Conservation (phyloP, 2,113 vertebrate species). For the Campylomormyrus tamandua region DNA sequence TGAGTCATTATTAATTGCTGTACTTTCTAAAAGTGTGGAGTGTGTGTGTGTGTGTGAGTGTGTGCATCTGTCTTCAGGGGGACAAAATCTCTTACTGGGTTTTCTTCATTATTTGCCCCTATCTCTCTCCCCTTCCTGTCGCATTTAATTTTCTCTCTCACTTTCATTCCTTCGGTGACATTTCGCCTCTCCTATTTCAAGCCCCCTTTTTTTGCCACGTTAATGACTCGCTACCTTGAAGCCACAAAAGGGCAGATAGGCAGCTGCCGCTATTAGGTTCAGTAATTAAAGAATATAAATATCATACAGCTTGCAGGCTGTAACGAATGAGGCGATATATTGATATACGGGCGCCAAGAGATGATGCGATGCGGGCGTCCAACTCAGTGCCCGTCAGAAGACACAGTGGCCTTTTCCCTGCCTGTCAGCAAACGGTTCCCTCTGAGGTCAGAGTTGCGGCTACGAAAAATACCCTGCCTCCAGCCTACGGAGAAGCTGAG, state of each 20-base stretch:
- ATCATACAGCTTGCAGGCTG: conserved; percentile 38
- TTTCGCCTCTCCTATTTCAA: conserved; percentile 35
- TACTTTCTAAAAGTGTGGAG: conserved; percentile 7
- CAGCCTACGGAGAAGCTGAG: not conserved
- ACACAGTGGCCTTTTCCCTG: not conserved
- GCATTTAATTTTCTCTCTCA: conserved; percentile 29
- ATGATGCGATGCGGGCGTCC: not conserved
- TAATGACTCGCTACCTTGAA: conserved; percentile 33
- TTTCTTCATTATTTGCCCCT: conserved; percentile 9
- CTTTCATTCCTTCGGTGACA: conserved; percentile 38
- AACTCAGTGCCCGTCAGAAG: not conserved
- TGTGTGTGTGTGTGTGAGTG: not conserved
- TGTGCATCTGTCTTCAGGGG: not conserved
- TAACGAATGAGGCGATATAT: conserved; percentile 47
- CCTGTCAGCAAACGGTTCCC: not conserved
- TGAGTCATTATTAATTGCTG: conserved; percentile 20
- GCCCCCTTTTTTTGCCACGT: conserved; percentile 24
- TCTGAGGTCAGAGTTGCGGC: not conserved
- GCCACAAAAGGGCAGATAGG: conserved; percentile 37
- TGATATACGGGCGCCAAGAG: not conserved
- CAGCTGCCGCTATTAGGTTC: conserved; percentile 37
- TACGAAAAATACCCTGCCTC: not conserved
- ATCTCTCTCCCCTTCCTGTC: not conserved
- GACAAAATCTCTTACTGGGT: not conserved
- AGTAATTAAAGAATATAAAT: conserved; percentile 57